phyloP scores from a whole-genome alignment of 2,113 vertebrate species.

The Perca flavescens region DNA sequence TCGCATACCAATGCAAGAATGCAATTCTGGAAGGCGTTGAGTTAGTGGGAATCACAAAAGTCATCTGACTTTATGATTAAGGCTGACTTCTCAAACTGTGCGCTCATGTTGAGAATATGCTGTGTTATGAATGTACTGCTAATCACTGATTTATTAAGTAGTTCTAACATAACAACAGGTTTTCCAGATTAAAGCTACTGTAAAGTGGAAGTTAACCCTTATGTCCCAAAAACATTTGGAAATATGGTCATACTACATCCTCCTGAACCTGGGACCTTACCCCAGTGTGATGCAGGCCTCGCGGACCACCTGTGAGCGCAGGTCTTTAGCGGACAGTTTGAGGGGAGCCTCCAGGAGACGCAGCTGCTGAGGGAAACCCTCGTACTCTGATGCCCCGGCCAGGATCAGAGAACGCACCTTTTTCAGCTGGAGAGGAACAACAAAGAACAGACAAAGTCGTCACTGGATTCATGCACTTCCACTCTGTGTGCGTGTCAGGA shows the following conservation, averaged over 20 bases:
- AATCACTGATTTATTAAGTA: background rate
- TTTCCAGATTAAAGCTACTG: background rate
- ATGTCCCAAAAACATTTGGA: too few species aligned
- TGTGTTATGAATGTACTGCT: background rate
- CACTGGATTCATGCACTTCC: background rate
- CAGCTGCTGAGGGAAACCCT: conserved; percentile 95
- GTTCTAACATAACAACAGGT: background rate
- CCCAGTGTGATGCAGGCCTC: conserved; percentile 98
- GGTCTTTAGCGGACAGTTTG: conserved; percentile 96
- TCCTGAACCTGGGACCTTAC: conserved; percentile 73
- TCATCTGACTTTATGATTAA: too few species aligned
- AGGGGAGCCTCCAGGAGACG: conserved; percentile 93
- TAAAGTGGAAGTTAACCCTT: background rate
- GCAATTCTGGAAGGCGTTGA: too few species aligned
- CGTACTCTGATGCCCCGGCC: conserved; percentile 93
- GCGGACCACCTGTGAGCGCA: conserved; percentile 96
- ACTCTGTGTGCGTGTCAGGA: background rate
- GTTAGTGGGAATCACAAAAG: too few species aligned
- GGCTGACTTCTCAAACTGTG: background rate
- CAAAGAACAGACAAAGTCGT: background rate
- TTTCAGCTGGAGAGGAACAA: conserved; percentile 87
- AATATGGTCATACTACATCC: background rate
- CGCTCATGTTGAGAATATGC: background rate
- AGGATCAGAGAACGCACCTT: conserved; percentile 95
- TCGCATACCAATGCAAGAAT: background rate